Evolutionary conservation across 2,888 invertebrate species (phyloP), one percentile per base, ranked within the genome.

Genomic region (Drosophila neotestacea): DNA sequence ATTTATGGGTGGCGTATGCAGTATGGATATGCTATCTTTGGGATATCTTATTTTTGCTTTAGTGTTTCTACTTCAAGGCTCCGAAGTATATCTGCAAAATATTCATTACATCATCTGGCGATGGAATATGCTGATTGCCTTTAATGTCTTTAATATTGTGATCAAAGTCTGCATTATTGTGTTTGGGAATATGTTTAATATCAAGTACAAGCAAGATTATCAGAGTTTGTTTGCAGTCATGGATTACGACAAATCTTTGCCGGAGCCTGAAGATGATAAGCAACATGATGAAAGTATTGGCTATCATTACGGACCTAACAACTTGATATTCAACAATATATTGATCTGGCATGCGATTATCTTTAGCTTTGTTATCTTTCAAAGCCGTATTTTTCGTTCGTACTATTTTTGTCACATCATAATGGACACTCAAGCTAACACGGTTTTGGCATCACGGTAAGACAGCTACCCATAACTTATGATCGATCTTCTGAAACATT

Each of bases 331-430:
- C 83, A 94, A 95, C 47, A 88, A 93, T 4, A 91, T 94, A 59
- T 94, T 96, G 86, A 94, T 96, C 4, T 99, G 98, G 98, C 99
- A 99, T 91, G 96, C 96, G 4, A 94, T 98, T 44, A 99, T 98
- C 90, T 98, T 99, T 91, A 96, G 95, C 0, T 98, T 98, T 92
- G 94, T 99, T 6, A 94, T 99, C 48, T 93, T 99, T 70, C 98
- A 99, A 92, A 94, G 96, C 79, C 94, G 99, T 73, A 94, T 99
- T 54, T 99, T 99, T 93, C 95, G 96, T 84, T 98, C 98, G 80
- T 97, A 97, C 93, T 99, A 99, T 93, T 99, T 99, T 94, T 97
- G 98, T 91, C 97, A 99, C 91, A 96, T 99, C 72, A 96, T 99
- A 38, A 96, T 97, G 91, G 99, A 99, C 91, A 96, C 98, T 42